Percentiles rank a stretch among this genome's conserved stretches.
phyloP scores from a whole-genome alignment of 2,888 invertebrate species.

The Drosophila lutescens region DNA sequence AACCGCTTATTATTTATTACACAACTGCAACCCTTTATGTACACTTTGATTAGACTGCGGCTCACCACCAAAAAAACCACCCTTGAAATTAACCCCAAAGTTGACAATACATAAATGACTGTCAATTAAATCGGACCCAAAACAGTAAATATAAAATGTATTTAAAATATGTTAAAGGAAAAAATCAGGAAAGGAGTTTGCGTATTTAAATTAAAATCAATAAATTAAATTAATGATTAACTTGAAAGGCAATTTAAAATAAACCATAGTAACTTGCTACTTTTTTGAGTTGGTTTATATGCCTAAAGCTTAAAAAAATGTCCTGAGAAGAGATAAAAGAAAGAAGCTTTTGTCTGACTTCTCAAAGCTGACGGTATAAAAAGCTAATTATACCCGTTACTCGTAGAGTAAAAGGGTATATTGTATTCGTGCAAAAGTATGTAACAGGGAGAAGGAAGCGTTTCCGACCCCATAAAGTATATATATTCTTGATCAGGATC shows the following conservation, averaged over 20 bases:
- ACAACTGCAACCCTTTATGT: conserved; percentile 2
- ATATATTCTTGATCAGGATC: too few species aligned
- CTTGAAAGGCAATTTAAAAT: neutral
- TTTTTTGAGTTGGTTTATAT: conserved; percentile 52
- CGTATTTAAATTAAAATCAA: neutral
- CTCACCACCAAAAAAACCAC: conserved; percentile 8
- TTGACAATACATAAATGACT: neutral
- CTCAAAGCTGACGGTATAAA: conserved; percentile 9
- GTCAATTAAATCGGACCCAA: neutral
- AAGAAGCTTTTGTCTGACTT: conserved; percentile 21
- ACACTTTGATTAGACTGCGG: neutral
- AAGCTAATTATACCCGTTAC: too few species aligned
- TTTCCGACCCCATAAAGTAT: too few species aligned
- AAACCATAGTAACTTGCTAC: conserved; percentile 36
- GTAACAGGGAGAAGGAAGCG: too few species aligned
- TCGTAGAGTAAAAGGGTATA: too few species aligned
- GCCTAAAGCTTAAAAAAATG: conserved; percentile 46
- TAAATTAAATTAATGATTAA: neutral
- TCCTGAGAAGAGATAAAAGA: conserved; percentile 42
- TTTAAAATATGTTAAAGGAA: neutral
- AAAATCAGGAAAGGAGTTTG: too few species aligned
- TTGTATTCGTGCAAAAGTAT: too few species aligned
- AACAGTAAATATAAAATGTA: too few species aligned
- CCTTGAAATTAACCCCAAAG: conserved; percentile 23
- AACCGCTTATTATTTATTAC: neutral